Percentiles rank a stretch among this genome's conserved stretches.
Conservation (phyloP, 2,888 invertebrate genomes). For the Sialis lutaria region DNA sequence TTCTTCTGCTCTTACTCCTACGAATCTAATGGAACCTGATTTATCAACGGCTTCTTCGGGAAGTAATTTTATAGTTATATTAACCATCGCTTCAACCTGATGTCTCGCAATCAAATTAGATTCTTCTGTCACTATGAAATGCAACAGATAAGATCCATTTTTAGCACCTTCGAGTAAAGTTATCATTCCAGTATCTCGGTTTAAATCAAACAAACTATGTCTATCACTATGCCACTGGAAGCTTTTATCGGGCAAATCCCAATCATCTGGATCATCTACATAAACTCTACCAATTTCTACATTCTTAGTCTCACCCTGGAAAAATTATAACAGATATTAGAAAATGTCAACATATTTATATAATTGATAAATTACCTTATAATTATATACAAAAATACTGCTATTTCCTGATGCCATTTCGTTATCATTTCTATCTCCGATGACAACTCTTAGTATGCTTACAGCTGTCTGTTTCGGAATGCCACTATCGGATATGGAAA, state of each 20-base stretch:
- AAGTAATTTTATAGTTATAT: slow-evolving; percentile 71
- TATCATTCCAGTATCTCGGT: slow-evolving; percentile 68
- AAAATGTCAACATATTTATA: neutral
- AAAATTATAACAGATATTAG: slow-evolving; percentile 4
- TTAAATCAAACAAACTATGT: slow-evolving; percentile 53
- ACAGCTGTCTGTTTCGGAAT: slow-evolving; percentile 53
- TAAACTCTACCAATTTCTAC: slow-evolving; percentile 82
- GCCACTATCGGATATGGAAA: slow-evolving; percentile 78
- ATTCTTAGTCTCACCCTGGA: slow-evolving; percentile 55
- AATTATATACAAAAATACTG: slow-evolving; percentile 87
- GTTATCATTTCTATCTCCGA: slow-evolving; percentile 91
- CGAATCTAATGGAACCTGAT: slow-evolving; percentile 79
- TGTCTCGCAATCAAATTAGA: slow-evolving; percentile 40
- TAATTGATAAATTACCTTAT: slow-evolving; percentile 38
- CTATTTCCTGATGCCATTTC: slow-evolving; percentile 75
- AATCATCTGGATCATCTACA: slow-evolving; percentile 90
- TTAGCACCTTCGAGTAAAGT: slow-evolving; percentile 63
- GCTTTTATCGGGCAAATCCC: slow-evolving; percentile 85
- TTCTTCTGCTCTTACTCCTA: slow-evolving; percentile 66
- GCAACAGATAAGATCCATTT: slow-evolving; percentile 56
- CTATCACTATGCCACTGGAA: slow-evolving; percentile 52
- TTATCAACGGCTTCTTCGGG: slow-evolving; percentile 83
- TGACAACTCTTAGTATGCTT: slow-evolving; percentile 71
- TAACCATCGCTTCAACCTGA: slow-evolving; percentile 67
- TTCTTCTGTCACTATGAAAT: slow-evolving; percentile 58